Conservation (phyloP, 1,140 invertebrate species). For the Orchestia grillus region DNA sequence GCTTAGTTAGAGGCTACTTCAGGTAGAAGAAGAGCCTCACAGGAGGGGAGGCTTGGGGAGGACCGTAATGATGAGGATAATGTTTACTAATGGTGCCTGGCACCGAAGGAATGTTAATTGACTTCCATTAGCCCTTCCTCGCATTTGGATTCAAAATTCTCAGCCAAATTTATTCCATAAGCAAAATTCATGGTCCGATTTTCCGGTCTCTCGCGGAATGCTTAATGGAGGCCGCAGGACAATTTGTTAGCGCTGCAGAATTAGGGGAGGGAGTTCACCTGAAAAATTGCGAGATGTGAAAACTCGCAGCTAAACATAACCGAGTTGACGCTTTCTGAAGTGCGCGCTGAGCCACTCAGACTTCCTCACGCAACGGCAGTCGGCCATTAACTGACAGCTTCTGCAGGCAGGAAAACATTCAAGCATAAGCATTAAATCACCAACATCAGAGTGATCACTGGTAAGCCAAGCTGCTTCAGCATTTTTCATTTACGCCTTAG, state of each 20-base stretch:
- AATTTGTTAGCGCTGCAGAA: neutral
- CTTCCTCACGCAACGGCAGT: too few species aligned
- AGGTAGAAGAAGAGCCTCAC: neutral
- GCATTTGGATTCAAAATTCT: neutral
- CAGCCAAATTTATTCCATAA: neutral
- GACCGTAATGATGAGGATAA: neutral
- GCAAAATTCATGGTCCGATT: conserved; percentile 7
- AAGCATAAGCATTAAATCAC: too few species aligned
- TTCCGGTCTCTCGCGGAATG: neutral
- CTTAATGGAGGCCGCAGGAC: neutral
- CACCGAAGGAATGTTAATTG: neutral
- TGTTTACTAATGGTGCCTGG: neutral
- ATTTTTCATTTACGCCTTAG: too few species aligned
- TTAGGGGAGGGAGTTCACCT: neutral
- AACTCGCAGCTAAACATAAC: neutral
- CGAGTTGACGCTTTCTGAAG: neutral
- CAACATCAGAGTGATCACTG: too few species aligned
- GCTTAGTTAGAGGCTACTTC: neutral
- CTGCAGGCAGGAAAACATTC: too few species aligned
- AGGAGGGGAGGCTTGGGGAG: neutral
- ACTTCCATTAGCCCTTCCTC: neutral
- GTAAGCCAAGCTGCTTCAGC: too few species aligned
- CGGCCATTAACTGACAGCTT: too few species aligned
- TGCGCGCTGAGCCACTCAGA: too few species aligned
- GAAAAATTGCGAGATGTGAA: neutral